These are phyloP conservation scores for Nothocercus julius DNA, from an alignment of 2,113 vertebrate genomes.

Conservation along the genomic window DNA sequence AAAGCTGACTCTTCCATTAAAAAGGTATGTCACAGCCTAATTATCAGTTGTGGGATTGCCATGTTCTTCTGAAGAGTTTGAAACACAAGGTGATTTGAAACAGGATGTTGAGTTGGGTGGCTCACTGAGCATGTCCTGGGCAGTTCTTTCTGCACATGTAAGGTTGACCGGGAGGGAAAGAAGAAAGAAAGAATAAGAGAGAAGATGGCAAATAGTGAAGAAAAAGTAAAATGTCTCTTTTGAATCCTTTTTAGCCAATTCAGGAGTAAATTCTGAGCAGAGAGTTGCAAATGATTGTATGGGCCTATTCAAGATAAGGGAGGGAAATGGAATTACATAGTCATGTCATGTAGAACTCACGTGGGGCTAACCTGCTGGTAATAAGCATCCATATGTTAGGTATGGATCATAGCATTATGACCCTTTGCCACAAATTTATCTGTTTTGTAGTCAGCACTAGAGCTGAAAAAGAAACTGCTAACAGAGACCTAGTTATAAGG, in stretches of 20 bases:
- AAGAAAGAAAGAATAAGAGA: not conserved
- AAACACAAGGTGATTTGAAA: not conserved
- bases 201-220: not conserved
- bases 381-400: fast-evolving
- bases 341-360: not conserved
- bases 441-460: not conserved
- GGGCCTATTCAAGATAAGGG: not conserved
- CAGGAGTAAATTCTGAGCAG: not conserved
- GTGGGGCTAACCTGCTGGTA: not conserved
- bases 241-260: not conserved
- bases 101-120: not conserved
- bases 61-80: not conserved
- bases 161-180: fast-evolving
- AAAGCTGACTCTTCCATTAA: not conserved
- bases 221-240: fast-evolving
- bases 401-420: not conserved
- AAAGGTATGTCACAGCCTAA: not conserved
- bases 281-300: not conserved
- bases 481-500: not conserved
- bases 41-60: fast-evolving
- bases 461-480: not conserved
- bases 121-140: not conserved
- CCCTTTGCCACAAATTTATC: not conserved
- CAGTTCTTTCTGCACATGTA: not conserved
- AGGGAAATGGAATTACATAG: no score